Percentiles rank a stretch among this genome's conserved stretches.
These are phyloP conservation scores for Epicauta chinensis DNA, from an alignment of 1,140 invertebrate species.

Conservation along the genomic window DNA sequence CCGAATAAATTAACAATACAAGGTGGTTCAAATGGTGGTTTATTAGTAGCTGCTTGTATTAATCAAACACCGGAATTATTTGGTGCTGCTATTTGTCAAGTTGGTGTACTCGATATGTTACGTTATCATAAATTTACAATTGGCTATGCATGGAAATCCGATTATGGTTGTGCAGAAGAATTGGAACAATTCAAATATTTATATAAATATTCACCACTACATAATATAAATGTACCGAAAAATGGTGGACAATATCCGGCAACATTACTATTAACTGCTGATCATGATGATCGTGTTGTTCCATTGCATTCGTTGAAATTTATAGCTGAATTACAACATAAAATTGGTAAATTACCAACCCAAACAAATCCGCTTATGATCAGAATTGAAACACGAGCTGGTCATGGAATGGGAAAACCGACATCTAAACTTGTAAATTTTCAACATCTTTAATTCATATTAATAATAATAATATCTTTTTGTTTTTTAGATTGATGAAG, in stretches of 20 bases:
- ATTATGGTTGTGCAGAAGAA: conserved; percentile 90
- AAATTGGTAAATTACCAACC: conserved; percentile 52
- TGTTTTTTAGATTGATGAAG: conserved; percentile 77
- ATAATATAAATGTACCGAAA: conserved; percentile 75
- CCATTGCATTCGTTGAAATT: conserved; percentile 94
- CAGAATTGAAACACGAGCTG: conserved; percentile 89
- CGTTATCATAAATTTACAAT: conserved; percentile 98
- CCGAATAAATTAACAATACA: conserved; percentile 76
- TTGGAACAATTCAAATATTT: conserved; percentile 83
- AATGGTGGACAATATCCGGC: conserved; percentile 75
- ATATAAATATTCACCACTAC: conserved; percentile 89
- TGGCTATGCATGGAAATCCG: conserved; percentile 92
- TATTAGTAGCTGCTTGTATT: conserved; percentile 84
- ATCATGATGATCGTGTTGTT: conserved; percentile 97
- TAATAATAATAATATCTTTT: conserved; percentile 19
- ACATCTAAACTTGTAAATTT: conserved; percentile 78
- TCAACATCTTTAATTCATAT: conserved; percentile 8
- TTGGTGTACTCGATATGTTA: conserved; percentile 88
- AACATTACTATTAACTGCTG: conserved; percentile 84
- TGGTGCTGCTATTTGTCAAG: conserved; percentile 69
- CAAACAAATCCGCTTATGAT: conserved; percentile 87
- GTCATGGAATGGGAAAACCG: conserved; percentile 94
- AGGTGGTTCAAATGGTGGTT: conserved; percentile 94
- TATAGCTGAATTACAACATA: conserved; percentile 84
- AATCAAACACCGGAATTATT: conserved; percentile 96